Evolutionary conservation across 2,888 invertebrate genomes (phyloP).

Genomic region (Pyrochroa serraticornis): DNA sequence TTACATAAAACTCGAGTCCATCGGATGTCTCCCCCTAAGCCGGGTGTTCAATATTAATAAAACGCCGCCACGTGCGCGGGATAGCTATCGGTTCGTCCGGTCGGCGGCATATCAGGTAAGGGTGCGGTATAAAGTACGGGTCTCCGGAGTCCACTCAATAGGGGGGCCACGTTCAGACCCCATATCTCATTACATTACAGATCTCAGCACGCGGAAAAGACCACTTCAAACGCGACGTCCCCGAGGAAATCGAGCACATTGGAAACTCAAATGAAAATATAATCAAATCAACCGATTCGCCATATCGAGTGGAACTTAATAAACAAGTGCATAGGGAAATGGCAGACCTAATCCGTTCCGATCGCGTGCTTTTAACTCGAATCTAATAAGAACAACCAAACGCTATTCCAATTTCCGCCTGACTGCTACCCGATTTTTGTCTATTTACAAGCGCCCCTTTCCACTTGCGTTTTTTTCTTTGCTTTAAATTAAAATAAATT

Average conservation of each 20-base stretch:
- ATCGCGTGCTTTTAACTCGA: constrained; percentile 1
- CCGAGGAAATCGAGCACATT: constrained; percentile 50
- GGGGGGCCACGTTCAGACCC: constrained; percentile 37
- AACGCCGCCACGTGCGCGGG: constrained; percentile 20
- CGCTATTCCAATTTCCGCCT: neutral
- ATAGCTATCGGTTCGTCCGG: constrained; percentile 23
- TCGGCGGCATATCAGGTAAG: constrained; percentile 19
- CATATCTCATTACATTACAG: constrained; percentile 43
- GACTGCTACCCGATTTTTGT: neutral
- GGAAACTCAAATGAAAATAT: constrained; percentile 50
- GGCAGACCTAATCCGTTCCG: neutral
- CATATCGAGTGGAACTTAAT: constrained; percentile 47
- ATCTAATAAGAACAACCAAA: too few relatives aligned
- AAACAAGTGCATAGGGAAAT: constrained; percentile 37
- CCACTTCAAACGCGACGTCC: constrained; percentile 40
- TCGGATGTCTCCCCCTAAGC: constrained; percentile 14
- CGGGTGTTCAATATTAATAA: constrained; percentile 23
- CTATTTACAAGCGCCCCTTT: neutral
- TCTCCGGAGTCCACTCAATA: constrained; percentile 38
- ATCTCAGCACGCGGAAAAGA: constrained; percentile 39
- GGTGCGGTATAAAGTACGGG: constrained; percentile 34
- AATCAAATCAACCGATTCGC: constrained; percentile 51
- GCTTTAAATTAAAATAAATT: constrained; percentile 19
- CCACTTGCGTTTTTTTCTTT: constrained; percentile 1
- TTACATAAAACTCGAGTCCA: constrained; percentile 18